Conservation (phyloP, 2,113 vertebrate genomes). For the Cheirogaleus medius region DNA sequence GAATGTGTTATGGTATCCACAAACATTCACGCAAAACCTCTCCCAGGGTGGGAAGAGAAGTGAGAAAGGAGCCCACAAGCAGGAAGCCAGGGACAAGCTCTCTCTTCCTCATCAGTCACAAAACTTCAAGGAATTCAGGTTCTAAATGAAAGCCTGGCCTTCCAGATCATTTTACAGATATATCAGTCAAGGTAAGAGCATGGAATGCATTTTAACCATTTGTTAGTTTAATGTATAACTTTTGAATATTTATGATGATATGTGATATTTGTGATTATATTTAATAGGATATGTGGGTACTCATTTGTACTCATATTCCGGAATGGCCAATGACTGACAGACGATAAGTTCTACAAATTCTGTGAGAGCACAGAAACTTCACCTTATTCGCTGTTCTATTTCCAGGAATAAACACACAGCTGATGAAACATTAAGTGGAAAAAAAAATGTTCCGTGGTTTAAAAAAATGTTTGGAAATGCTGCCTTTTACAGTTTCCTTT, state of each 20-base stretch:
- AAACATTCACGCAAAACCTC: not conserved
- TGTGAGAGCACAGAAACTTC: not conserved
- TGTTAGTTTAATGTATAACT: not conserved
- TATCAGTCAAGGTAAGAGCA: not conserved
- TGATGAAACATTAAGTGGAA: not conserved
- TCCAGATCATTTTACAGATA: not conserved
- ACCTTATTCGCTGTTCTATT: not conserved
- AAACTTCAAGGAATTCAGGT: not conserved
- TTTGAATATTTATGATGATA: not conserved
- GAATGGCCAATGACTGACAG: not conserved
- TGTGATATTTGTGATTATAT: not conserved
- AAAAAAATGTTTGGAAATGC: not conserved
- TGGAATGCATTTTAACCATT: not conserved
- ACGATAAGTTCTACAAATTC: not conserved
- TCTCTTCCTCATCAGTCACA: not conserved
- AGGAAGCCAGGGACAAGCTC: not conserved
- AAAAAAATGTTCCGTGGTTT: not conserved
- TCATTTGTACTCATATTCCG: not conserved
- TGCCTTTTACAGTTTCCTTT: not conserved
- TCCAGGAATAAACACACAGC: not conserved
- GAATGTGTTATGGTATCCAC: not conserved
- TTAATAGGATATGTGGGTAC: not conserved
- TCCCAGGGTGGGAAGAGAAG: not conserved
- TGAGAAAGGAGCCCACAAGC: not conserved
- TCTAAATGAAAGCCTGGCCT: not conserved